phyloP scores from a whole-genome alignment of 2,888 invertebrate species.

The Eupithecia insigniata region DNA sequence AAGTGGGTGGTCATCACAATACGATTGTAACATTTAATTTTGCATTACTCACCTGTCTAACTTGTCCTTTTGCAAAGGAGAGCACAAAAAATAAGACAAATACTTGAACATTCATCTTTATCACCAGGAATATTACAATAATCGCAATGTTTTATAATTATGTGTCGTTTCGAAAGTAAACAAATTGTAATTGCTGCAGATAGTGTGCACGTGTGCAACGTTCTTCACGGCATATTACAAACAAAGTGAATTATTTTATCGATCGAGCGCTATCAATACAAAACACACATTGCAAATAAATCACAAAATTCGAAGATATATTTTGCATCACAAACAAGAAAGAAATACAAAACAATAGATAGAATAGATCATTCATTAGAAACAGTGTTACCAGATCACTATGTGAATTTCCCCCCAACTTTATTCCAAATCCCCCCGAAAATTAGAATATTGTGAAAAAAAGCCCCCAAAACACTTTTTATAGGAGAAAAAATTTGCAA shows the following conservation, averaged over 20 bases:
- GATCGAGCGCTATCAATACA: neutral
- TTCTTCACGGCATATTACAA: neutral
- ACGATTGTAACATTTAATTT: constrained; percentile 1
- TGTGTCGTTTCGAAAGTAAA: constrained; percentile 56
- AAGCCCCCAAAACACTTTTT: too few species aligned
- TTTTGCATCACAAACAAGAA: neutral
- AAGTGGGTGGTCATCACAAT: constrained; percentile 34
- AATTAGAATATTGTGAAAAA: too few species aligned
- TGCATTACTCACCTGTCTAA: constrained; percentile 66
- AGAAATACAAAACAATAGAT: too few species aligned
- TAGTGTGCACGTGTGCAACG: constrained; percentile 57
- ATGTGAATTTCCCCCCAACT: too few species aligned
- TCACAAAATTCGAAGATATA: neutral
- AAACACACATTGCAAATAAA: neutral
- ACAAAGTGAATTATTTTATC: neutral
- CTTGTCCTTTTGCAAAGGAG: constrained; percentile 61
- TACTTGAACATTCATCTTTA: constrained; percentile 60
- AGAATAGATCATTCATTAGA: too few species aligned
- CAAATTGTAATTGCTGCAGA: constrained; percentile 59
- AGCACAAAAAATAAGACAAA: constrained; percentile 59
- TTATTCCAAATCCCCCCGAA: too few species aligned
- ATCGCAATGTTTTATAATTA: constrained; percentile 51
- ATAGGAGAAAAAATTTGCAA: too few species aligned
- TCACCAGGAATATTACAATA: constrained; percentile 60
- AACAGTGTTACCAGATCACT: too few species aligned